Base-by-base conservation (phyloP, 2,797 vertebrate species). In the Chelidonichthys spinosus region DNA sequence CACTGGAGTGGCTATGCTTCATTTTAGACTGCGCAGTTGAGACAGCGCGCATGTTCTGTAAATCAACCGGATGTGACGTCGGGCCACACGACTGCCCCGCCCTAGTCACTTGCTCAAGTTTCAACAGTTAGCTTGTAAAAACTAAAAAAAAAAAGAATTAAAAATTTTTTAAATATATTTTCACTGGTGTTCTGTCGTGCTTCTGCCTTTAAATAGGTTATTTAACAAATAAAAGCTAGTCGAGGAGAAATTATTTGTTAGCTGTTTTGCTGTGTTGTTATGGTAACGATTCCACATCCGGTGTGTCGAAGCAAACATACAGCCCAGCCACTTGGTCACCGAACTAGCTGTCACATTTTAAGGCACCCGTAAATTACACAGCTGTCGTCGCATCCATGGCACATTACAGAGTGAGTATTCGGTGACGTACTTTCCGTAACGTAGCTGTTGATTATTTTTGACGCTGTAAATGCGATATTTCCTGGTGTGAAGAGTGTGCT, bases 331-430 rank as follows among this genome's bases (percentile, higher is more conserved):
- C 7, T 25, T 14, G 32, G 7, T 43, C 54, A 47, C 35, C 0
- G 25, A 44, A 9, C 14, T 44, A 56, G 11, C 37, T 13, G 43
- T 40, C 47, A 3, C 6, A 6, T 25, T 60, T 74, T 11, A 54
- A 17, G 7, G 2, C 3, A 2, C n/a, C n/a, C 11, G 6, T 6
- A 18, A 37, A 50, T 17, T 7, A 11, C 1, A 44, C 13, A 4
- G 0, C 1, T 32, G 0, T 9, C 11, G 10, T 58, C 40, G 65
- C n/a, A 55, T 2, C 14, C 56, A 95, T 95, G 93, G 92, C 92
- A 6, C 89, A 92, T 69, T 91, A 93, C 76, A 90, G 91, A 86
- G 94, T 93, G 17, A 94, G 93, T 90, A 52, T 52, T 32, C 11
- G 2, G 8, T 13, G 0, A 5, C 17, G 0, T 4, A 11, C 8